Evolutionary conservation across 2,888 invertebrate genomes (phyloP).

Genomic region (Cephus pygmeus): DNA sequence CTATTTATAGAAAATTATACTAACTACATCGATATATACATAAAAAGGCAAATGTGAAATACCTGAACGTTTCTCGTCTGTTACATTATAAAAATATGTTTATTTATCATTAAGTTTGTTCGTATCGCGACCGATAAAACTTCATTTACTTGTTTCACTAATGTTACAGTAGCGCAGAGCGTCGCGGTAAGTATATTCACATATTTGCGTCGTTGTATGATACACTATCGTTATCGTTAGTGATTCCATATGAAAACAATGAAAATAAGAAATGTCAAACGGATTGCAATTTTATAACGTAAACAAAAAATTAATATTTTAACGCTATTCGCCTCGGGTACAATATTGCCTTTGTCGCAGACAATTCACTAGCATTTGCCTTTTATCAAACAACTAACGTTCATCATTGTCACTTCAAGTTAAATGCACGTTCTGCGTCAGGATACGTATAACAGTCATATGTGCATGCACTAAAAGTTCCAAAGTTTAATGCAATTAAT

Average conservation of each 20-base stretch:
- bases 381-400: conserved; percentile 37
- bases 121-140: conserved; percentile 37
- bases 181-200: conserved; percentile 48
- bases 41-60: conserved; percentile 66
- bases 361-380: conserved; percentile 43
- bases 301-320: not conserved
- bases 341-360: not conserved
- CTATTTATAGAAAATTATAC: conserved; percentile 62
- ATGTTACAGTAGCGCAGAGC: conserved; percentile 50
- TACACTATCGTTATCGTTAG: conserved; percentile 30
- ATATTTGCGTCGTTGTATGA: conserved; percentile 40
- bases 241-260: conserved; percentile 4
- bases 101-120: conserved; percentile 44
- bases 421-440: conserved; percentile 36
- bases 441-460: not conserved
- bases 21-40: conserved; percentile 64
- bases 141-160: conserved; percentile 39
- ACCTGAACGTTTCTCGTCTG: conserved; percentile 53
- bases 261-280: not conserved
- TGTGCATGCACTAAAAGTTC: conserved; percentile 20
- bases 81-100: conserved; percentile 61
- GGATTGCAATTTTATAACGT: not conserved
- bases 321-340: not conserved
- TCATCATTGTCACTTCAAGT: conserved; percentile 28
- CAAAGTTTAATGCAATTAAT: not conserved